Percentiles rank a stretch among this genome's conserved stretches.
These are phyloP conservation scores for Bubo blakistoni DNA, from an alignment of 2,113 vertebrate genomes.

Conservation along the genomic window DNA sequence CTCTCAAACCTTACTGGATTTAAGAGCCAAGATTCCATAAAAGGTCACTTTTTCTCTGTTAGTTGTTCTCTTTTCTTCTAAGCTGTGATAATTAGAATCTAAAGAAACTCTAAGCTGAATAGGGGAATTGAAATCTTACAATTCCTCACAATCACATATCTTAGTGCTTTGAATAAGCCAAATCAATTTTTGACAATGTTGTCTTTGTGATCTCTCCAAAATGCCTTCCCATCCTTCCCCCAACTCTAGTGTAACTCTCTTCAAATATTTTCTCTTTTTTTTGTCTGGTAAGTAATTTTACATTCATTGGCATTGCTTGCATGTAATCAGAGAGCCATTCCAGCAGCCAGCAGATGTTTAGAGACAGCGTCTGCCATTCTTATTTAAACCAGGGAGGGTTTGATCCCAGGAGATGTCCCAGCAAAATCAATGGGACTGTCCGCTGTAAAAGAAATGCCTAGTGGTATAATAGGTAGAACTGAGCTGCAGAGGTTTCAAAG, in stretches of 20 bases:
- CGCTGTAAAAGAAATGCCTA: neutral
- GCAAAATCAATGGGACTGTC: neutral
- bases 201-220: conserved; percentile 49
- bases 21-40: conserved; percentile 45
- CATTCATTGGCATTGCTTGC: conserved; percentile 33
- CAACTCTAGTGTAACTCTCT: neutral
- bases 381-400: neutral
- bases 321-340: conserved; percentile 48
- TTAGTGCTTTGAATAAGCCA: conserved; percentile 44
- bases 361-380: neutral
- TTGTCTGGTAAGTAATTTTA: conserved; percentile 32
- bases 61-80: conserved; percentile 21
- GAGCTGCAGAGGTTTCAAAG: conserved; percentile 19
- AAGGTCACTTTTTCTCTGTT: conserved; percentile 15
- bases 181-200: conserved; percentile 51
- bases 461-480: neutral
- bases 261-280: neutral
- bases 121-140: conserved; percentile 37
- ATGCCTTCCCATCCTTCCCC: neutral
- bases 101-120: conserved; percentile 40
- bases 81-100: conserved; percentile 20
- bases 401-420: conserved; percentile 2
- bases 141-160: conserved; percentile 28
- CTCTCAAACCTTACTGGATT: neutral
- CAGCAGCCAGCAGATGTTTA: conserved; percentile 47